Percentiles rank a stretch among this genome's conserved stretches.
Evolutionary conservation across 2,797 vertebrate species (phyloP).

Genomic region (Coregonus sp.): DNA sequence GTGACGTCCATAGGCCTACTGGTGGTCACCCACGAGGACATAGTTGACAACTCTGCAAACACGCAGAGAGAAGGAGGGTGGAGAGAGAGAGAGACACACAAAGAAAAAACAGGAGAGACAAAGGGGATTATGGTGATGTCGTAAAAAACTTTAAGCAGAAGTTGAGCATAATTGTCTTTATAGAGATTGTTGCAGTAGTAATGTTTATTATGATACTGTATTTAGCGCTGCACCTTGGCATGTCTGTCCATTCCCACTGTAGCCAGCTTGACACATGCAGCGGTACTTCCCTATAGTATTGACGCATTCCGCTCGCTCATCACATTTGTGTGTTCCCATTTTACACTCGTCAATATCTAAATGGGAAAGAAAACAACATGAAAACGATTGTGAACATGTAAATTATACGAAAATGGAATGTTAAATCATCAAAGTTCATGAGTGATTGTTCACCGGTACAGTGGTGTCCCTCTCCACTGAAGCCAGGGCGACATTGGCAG

Average conservation of each 20-base stretch:
- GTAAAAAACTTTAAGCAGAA: too few relatives aligned
- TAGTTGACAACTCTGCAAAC: constrained; percentile 33
- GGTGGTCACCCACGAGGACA: constrained; percentile 46
- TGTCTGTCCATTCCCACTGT: constrained; percentile 52
- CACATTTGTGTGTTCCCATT: constrained; percentile 69
- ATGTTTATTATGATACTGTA: not conserved
- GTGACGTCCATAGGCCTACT: constrained; percentile 53
- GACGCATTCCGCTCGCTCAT: constrained; percentile 71
- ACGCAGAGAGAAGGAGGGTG: not conserved
- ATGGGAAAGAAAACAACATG: not conserved
- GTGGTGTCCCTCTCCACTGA: constrained; percentile 70
- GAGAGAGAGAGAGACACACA: not conserved
- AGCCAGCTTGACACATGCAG: constrained; percentile 66
- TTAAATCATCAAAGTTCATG: too few relatives aligned
- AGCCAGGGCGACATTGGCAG: constrained; percentile 75
- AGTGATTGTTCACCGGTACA: constrained; percentile 71
- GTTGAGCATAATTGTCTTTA: too few relatives aligned
- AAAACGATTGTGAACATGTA: not conserved
- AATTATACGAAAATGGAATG: not conserved
- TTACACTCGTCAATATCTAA: constrained; percentile 82
- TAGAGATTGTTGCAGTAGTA: not conserved
- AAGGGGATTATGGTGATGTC: not conserved
- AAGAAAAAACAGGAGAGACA: not conserved
- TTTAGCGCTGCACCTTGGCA: constrained; percentile 66
- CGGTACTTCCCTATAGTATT: constrained; percentile 76